A percentile compares a stretch with the other conserved stretches of the same genome.
Conservation (phyloP, 2,888 invertebrate species). For the Pharmacophagus antenor region DNA sequence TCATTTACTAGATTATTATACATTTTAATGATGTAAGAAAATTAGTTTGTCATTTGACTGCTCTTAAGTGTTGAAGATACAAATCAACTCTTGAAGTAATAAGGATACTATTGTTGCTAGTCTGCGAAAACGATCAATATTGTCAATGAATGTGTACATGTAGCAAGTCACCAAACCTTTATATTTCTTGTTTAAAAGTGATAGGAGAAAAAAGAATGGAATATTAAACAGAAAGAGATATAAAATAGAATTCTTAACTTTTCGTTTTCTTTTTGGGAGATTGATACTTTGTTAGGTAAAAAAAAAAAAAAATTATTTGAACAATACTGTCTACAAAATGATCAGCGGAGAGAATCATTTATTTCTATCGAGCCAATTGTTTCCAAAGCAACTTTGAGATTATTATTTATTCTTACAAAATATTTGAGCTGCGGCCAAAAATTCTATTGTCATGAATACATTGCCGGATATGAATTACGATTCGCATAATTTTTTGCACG, state of each 20-base stretch:
- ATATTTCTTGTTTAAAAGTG: too few species aligned
- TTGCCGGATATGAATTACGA: slow-evolving; percentile 26
- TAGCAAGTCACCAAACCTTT: too few species aligned
- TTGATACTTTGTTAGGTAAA: slow-evolving; percentile 2
- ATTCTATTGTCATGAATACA: slow-evolving; percentile 27
- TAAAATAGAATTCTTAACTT: background rate
- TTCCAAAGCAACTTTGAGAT: slow-evolving; percentile 18
- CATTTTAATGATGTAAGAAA: too few species aligned
- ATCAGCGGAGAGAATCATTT: slow-evolving; percentile 23
- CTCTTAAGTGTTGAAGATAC: too few species aligned
- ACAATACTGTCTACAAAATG: slow-evolving; percentile 18
- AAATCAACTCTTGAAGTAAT: too few species aligned
- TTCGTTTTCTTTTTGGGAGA: background rate
- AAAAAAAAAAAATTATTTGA: slow-evolving; percentile 17
- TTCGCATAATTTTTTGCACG: slow-evolving; percentile 16
- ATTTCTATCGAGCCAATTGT: slow-evolving; percentile 23
- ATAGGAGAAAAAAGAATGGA: too few species aligned
- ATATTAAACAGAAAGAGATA: background rate
- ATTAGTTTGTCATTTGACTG: too few species aligned
- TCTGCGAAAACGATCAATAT: too few species aligned
- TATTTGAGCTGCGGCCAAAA: slow-evolving; percentile 27
- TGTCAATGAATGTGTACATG: too few species aligned
- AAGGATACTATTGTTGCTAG: too few species aligned
- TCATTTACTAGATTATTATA: too few species aligned
- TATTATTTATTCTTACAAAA: slow-evolving; percentile 23